Evolutionary conservation across 2,797 vertebrate species (phyloP).

Genomic region (Sebastes jordani): DNA sequence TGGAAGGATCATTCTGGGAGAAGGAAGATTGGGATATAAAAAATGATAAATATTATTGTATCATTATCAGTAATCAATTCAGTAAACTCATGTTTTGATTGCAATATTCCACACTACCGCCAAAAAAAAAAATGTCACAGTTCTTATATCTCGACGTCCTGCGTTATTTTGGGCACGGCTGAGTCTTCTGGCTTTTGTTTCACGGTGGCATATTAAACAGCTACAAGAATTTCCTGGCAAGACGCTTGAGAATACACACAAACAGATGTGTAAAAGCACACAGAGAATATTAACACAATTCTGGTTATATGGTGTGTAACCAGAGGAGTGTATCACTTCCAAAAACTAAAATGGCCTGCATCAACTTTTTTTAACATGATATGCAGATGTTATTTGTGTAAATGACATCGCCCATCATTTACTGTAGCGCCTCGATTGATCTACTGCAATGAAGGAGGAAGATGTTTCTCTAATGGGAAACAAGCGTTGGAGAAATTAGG

Average conservation of each 20-base stretch:
- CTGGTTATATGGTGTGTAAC: background rate
- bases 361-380: background rate
- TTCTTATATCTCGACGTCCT: background rate
- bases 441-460: background rate
- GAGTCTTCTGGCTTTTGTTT: constrained; percentile 4
- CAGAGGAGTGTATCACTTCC: background rate
- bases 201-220: constrained; percentile 2
- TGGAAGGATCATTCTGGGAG: background rate
- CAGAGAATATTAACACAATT: background rate
- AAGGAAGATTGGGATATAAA: background rate
- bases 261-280: background rate
- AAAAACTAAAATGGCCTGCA: background rate
- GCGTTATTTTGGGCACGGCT: background rate
- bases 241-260: background rate
- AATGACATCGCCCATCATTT: background rate
- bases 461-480: background rate
- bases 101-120: background rate
- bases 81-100: background rate
- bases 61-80: background rate
- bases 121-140: background rate
- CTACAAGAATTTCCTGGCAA: constrained; percentile 2
- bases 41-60: background rate
- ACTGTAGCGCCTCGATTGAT: background rate
- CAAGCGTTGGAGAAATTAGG: background rate
- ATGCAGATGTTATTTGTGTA: background rate